Evolutionary conservation across 2,113 vertebrate species (phyloP).

Genomic region (Aphyosemion australe): DNA sequence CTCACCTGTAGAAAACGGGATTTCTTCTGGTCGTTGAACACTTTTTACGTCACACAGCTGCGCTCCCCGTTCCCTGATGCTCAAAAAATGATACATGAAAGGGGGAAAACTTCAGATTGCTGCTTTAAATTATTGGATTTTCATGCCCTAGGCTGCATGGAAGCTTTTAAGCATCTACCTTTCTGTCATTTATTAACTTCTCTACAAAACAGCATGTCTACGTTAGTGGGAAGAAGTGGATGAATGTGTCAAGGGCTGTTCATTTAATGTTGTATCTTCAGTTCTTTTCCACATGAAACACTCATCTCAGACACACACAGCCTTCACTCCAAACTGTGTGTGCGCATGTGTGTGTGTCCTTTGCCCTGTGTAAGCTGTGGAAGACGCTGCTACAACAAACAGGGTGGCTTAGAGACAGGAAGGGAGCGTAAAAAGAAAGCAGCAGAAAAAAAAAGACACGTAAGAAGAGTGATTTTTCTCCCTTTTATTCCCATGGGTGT

Average conservation of each 20-base stretch:
- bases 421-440: conserved; percentile 47
- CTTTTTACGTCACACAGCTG: too few relatives aligned
- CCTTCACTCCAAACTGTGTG: conserved; percentile 3
- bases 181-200: not conserved
- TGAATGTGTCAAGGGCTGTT: conserved; percentile 23
- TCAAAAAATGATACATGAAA: too few relatives aligned
- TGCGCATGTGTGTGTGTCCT: conserved; percentile 35
- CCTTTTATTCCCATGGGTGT: conserved; percentile 66
- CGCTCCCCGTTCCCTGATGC: too few relatives aligned
- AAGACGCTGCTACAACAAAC: conserved; percentile 53
- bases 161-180: not conserved
- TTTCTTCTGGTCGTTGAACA: too few relatives aligned
- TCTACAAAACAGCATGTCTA: not conserved
- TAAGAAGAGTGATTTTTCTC: conserved; percentile 70
- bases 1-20: too few relatives aligned
- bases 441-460: conserved; percentile 53
- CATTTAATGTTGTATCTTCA: conserved; percentile 11
- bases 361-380: conserved; percentile 35
- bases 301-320: conserved; percentile 11
- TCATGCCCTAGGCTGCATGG: too few relatives aligned
- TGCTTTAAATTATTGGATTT: not conserved
- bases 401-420: conserved; percentile 56
- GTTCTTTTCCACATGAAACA: conserved; percentile 22
- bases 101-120: too few relatives aligned
- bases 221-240: conserved; percentile 21